These are phyloP conservation scores for Caloenas nicobarica DNA, from an alignment of 2,113 vertebrate species.

Conservation along the genomic window DNA sequence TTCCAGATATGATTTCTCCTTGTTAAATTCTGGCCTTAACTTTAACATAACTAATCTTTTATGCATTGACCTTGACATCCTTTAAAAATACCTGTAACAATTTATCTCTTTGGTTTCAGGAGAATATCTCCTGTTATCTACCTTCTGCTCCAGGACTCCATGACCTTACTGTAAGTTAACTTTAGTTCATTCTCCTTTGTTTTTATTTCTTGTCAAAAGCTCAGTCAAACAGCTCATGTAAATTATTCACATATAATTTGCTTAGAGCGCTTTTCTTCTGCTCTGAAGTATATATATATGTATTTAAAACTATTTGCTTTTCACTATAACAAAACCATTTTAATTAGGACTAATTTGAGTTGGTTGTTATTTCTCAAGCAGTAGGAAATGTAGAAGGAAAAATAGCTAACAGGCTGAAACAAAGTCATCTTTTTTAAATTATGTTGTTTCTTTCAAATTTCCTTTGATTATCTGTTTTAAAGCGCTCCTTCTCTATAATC, in stretches of 20 bases:
- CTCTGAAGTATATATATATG: background rate
- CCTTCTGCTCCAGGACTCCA: background rate
- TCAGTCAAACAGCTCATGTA: background rate
- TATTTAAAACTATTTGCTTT: background rate
- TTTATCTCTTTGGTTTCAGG: background rate
- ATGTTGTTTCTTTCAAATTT: background rate
- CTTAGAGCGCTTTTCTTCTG: slow-evolving; percentile 10
- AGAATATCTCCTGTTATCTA: background rate
- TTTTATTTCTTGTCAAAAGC: background rate
- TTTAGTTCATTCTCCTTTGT: background rate
- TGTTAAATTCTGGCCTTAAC: background rate
- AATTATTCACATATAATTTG: slow-evolving; percentile 44
- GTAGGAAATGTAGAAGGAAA: background rate
- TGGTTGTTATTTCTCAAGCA: background rate
- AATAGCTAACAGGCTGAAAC: background rate
- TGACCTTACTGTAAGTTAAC: background rate
- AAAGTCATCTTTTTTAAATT: background rate
- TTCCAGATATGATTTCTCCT: background rate
- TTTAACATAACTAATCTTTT: background rate
- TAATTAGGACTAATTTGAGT: background rate
- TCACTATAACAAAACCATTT: background rate
- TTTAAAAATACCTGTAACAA: background rate
- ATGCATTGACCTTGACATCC: background rate
- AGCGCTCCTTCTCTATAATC: background rate
- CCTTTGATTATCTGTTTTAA: background rate